Conservation (phyloP, 2,888 invertebrate species). For the Miltochrista miniata region DNA sequence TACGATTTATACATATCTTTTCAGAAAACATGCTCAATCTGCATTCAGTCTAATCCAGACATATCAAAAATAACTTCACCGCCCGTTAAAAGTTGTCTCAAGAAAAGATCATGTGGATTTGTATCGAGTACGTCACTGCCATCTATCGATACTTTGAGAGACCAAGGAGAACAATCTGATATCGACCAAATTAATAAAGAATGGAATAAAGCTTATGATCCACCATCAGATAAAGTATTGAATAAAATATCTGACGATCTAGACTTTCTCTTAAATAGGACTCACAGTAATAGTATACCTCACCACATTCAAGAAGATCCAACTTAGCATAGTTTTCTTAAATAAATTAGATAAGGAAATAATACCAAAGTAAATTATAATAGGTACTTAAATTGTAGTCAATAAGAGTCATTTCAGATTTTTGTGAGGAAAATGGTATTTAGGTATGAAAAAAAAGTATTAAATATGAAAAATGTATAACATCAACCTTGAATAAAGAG, state of each 20-base stretch:
- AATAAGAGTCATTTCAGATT: not conserved
- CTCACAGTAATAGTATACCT: slow-evolving; percentile 58
- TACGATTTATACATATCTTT: not conserved
- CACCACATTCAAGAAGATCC: slow-evolving; percentile 71
- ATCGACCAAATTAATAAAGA: slow-evolving; percentile 68
- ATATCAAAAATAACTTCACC: slow-evolving; percentile 66
- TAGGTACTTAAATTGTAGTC: not conserved
- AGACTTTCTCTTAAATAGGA: slow-evolving; percentile 90
- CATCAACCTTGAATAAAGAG: no score
- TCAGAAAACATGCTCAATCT: slow-evolving; percentile 65
- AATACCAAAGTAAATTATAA: slow-evolving; percentile 44
- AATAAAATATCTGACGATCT: slow-evolving; percentile 92
- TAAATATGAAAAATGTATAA: no score
- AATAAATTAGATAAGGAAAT: slow-evolving; percentile 51
- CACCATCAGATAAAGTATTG: slow-evolving; percentile 85
- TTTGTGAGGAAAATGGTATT: no score
- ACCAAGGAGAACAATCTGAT: slow-evolving; percentile 58
- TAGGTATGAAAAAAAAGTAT: no score
- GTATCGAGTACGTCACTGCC: slow-evolving; percentile 67
- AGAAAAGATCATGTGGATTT: slow-evolving; percentile 58
- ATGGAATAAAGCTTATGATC: slow-evolving; percentile 67
- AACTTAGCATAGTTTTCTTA: slow-evolving; percentile 49
- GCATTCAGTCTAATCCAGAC: slow-evolving; percentile 71
- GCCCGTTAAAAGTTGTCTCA: slow-evolving; percentile 75
- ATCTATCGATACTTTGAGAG: slow-evolving; percentile 57